phyloP scores from a whole-genome alignment of 2,888 invertebrate genomes.

The Drosophila nr. perissopoda region DNA sequence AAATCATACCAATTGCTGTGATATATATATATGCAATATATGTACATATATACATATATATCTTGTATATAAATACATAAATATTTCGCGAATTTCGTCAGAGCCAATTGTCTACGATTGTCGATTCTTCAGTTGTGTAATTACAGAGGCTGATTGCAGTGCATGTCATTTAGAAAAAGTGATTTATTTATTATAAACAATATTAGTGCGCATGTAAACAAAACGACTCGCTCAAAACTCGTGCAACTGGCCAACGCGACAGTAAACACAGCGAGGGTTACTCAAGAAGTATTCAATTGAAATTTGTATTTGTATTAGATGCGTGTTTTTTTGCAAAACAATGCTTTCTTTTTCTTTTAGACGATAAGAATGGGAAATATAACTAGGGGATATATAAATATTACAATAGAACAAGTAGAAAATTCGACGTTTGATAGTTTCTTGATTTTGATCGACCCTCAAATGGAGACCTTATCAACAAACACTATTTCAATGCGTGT shows the following conservation, averaged over 20 bases:
- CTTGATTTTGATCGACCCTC: conserved; percentile 11
- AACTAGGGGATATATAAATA: not conserved
- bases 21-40: conserved; percentile 8
- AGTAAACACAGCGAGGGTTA: conserved; percentile 22
- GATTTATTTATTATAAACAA: conserved; percentile 72
- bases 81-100: conserved; percentile 46
- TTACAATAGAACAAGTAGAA: not conserved
- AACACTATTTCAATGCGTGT: conserved; percentile 31
- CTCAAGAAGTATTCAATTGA: not conserved
- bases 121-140: conserved; percentile 25
- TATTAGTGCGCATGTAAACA: conserved; percentile 61
- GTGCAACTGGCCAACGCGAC: conserved; percentile 20
- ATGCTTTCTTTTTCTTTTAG: not conserved
- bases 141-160: conserved; percentile 57
- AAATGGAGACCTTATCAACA: conserved; percentile 23
- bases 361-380: not conserved
- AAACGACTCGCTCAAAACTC: conserved; percentile 43
- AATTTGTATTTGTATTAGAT: not conserved
- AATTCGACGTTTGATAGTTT: accelerated
- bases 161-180: conserved; percentile 51
- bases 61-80: not conserved
- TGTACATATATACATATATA: conserved; percentile 7
- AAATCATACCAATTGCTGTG: conserved; percentile 55
- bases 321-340: not conserved
- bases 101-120: conserved; percentile 33